Evolutionary conservation across 1,140 invertebrate species (phyloP), one percentile per base, ranked within the genome.

Genomic region (Ptiloglossa arizonensis): DNA sequence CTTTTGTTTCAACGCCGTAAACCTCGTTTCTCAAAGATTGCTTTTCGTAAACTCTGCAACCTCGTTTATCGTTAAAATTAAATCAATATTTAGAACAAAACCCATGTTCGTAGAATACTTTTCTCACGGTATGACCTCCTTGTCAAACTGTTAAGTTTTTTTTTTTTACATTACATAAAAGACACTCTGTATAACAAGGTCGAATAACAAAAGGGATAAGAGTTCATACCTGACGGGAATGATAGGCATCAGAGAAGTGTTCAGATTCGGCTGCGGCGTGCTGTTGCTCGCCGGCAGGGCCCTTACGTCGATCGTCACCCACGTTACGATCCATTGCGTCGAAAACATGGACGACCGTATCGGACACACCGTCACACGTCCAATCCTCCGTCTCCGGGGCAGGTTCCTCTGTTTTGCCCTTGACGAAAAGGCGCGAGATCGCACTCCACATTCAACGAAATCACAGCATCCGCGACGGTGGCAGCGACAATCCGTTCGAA

Each of bases 261-360:
- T 92, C 91, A 5, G 79, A 74, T 71, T 92, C 90, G 73, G 82
- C 87, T 41, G 83, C 86, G 82, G 73, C 85, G 60, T 81, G 79
- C 56, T 79, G 85, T 38, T 80, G 77, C 54, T 80, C 81, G 70
- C 84, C 85, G 69, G 80, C 89, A 75, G 82, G 80, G 70, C 78
- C 86, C 82, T 88, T 91, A 71, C 90, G 87, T 91, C 90, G 89
- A 84, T 92, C 90, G 68, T 92, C 92, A 83, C 87, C 86, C 85
- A 87, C 89, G 87, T 92, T 91, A 87, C 90, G 91, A 86, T 93
- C 92, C 92, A 93, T 93, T 87, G 88, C 88, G 87, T 90, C 88
- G 91, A 89, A 92, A 90, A 91, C 92, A 93, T 93, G 89, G 91
- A 92, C 92, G 89, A 86, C 87, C 87, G 86, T 85, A 82, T 89